phyloP scores from a whole-genome alignment of 1,140 invertebrate species.

The Drosophila guanche region DNA sequence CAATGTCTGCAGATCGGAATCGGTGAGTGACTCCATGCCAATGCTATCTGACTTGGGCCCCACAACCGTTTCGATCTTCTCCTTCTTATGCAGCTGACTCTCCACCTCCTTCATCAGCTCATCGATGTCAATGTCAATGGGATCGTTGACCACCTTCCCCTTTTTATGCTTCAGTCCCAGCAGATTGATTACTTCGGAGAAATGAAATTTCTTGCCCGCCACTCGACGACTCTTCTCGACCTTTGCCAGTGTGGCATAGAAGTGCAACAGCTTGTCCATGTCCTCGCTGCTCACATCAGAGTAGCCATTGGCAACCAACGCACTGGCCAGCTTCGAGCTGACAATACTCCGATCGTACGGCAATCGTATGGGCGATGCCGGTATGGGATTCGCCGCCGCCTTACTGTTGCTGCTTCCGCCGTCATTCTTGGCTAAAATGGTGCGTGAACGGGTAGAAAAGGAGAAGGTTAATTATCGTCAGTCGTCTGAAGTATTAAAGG shows the following conservation, averaged over 20 bases:
- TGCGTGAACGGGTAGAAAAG: too few relatives aligned
- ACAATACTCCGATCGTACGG: slow-evolving; percentile 84
- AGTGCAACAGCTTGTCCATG: slow-evolving; percentile 90
- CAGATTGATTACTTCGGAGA: slow-evolving; percentile 30
- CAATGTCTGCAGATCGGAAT: slow-evolving; percentile 89
- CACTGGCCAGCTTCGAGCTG: slow-evolving; percentile 90
- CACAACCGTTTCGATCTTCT: background rate
- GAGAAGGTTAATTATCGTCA: too few relatives aligned
- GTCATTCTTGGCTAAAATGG: too few relatives aligned
- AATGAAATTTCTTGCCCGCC: slow-evolving; percentile 27
- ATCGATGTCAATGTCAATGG: slow-evolving; percentile 49
- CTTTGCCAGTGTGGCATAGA: slow-evolving; percentile 87
- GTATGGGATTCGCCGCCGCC: background rate
- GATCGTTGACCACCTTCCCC: background rate
- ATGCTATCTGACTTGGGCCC: slow-evolving; percentile 15
- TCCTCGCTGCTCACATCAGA: slow-evolving; percentile 90
- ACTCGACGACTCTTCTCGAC: slow-evolving; percentile 31
- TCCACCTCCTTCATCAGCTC: slow-evolving; percentile 70
- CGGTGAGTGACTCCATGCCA: slow-evolving; percentile 89
- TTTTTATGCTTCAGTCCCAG: slow-evolving; percentile 28
- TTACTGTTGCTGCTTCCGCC: slow-evolving; percentile 4
- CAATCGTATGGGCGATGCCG: slow-evolving; percentile 24
- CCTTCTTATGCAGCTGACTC: slow-evolving; percentile 43
- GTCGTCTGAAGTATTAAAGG: too few relatives aligned
- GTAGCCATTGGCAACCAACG: slow-evolving; percentile 89